Evolutionary conservation across 2,888 invertebrate genomes (phyloP).

Genomic region (Agrilus cyanescens): DNA sequence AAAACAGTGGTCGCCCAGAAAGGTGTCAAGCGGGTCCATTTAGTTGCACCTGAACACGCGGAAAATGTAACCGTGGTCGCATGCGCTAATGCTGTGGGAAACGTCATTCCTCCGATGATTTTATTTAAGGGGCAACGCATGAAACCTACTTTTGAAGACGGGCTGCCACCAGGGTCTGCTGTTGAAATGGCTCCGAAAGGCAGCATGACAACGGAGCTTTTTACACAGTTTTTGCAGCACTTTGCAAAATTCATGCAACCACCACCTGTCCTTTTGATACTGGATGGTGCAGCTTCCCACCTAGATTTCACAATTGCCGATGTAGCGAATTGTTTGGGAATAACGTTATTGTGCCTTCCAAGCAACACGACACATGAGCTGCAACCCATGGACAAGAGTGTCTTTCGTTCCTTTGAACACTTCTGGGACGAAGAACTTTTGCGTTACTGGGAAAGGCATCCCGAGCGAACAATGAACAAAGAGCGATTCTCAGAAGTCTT

Average conservation of each 20-base stretch:
- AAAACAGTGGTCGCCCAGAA: slow-evolving; percentile 18
- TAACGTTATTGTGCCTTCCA: slow-evolving; percentile 22
- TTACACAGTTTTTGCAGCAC: slow-evolving; percentile 12
- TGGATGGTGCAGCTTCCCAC: slow-evolving; percentile 16
- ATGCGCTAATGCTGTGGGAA: slow-evolving; percentile 23
- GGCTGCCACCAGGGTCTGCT: slow-evolving; percentile 4
- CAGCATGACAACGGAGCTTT: slow-evolving; percentile 4
- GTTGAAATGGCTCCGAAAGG: slow-evolving; percentile 6
- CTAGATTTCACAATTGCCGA: slow-evolving; percentile 15
- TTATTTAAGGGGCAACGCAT: slow-evolving; percentile 11
- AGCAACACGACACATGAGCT: slow-evolving; percentile 25
- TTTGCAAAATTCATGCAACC: slow-evolving; percentile 13
- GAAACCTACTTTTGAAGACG: slow-evolving; percentile 8
- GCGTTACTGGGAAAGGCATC: slow-evolving; percentile 19
- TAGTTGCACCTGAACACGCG: slow-evolving; percentile 22
- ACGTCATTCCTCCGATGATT: slow-evolving; percentile 7
- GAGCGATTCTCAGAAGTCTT: slow-evolving; percentile 20
- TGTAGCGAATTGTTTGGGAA: slow-evolving; percentile 13
- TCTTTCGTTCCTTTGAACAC: slow-evolving; percentile 21
- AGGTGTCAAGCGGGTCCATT: slow-evolving; percentile 21
- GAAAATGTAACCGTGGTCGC: slow-evolving; percentile 24
- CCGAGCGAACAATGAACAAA: slow-evolving; percentile 21
- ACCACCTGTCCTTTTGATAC: slow-evolving; percentile 13
- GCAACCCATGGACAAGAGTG: slow-evolving; percentile 24
- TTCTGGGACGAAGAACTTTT: slow-evolving; percentile 26